phyloP scores from a whole-genome alignment of 2,113 vertebrate species.

The Paramisgurnus dabryanus region DNA sequence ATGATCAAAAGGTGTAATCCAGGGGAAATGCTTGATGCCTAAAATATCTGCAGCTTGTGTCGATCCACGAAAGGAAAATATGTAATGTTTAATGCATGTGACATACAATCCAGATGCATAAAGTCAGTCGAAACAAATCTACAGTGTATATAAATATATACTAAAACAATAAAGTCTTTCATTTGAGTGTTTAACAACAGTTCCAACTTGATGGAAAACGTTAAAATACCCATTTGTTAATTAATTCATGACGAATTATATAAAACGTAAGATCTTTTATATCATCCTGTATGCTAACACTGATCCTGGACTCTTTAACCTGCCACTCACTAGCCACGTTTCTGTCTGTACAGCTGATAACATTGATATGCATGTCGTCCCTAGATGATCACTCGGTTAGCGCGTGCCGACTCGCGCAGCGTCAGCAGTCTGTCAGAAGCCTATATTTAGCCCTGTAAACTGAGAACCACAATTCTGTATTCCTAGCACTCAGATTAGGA shows the following conservation, averaged over 20 bases:
- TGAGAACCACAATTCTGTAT: not conserved
- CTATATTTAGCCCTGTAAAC: constrained; percentile 21
- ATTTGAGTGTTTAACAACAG: too few relatives aligned
- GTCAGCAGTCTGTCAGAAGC: not conserved
- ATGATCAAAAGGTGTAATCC: not conserved
- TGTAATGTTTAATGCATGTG: not conserved
- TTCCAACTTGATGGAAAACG: too few relatives aligned
- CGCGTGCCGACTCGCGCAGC: not conserved
- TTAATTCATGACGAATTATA: too few relatives aligned
- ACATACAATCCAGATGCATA: not conserved
- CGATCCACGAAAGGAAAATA: not conserved
- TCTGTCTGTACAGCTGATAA: constrained; percentile 7
- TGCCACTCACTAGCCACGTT: not conserved
- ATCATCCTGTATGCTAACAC: too few relatives aligned
- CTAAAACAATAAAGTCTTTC: not conserved
- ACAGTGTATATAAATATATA: not conserved
- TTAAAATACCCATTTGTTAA: too few relatives aligned
- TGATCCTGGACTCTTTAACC: too few relatives aligned
- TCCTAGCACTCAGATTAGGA: not conserved
- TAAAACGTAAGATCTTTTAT: too few relatives aligned
- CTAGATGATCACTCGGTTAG: not conserved
- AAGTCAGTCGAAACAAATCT: not conserved
- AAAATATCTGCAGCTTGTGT: too few relatives aligned
- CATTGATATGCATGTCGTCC: not conserved
- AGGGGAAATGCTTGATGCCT: not conserved